Percentiles rank a stretch among this genome's conserved stretches.
Conservation (phyloP, 2,113 vertebrate species). For the Pongo pygmaeus region DNA sequence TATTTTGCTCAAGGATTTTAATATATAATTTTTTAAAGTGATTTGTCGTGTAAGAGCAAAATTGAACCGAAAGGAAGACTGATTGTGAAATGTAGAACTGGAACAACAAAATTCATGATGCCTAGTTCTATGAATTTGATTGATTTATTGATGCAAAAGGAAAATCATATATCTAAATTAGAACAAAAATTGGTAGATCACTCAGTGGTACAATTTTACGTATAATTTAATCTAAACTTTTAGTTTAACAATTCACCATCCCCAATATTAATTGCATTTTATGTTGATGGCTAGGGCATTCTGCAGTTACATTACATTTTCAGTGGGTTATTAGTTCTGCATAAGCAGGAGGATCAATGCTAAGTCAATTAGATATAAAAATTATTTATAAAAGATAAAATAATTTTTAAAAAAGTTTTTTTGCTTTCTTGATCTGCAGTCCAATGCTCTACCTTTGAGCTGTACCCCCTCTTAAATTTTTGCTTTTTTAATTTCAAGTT, state of each 20-base stretch:
- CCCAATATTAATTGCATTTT: not conserved
- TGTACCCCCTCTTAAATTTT: not conserved
- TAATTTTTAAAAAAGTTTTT: not conserved
- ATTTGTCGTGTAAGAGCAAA: not conserved
- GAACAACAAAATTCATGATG: not conserved
- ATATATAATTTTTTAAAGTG: not conserved
- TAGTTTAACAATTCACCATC: not conserved
- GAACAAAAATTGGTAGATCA: not conserved
- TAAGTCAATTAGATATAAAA: not conserved
- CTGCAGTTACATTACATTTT: not conserved
- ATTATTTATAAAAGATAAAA: not conserved
- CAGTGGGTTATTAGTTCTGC: not conserved
- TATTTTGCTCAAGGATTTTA: conserved; percentile 29
- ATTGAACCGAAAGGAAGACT: not conserved
- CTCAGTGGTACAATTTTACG: not conserved
- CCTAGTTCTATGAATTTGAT: not conserved
- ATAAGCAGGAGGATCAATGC: not conserved
- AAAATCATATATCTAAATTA: not conserved
- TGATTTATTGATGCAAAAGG: not conserved
- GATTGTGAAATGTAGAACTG: not conserved
- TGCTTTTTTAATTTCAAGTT: not conserved
- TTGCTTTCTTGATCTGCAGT: not conserved
- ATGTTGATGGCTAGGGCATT: not conserved
- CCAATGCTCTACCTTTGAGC: no score
- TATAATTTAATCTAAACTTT: conserved; percentile 14